phyloP scores from a whole-genome alignment of 2,797 vertebrate species.

The Tympanoctomys barrerae region DNA sequence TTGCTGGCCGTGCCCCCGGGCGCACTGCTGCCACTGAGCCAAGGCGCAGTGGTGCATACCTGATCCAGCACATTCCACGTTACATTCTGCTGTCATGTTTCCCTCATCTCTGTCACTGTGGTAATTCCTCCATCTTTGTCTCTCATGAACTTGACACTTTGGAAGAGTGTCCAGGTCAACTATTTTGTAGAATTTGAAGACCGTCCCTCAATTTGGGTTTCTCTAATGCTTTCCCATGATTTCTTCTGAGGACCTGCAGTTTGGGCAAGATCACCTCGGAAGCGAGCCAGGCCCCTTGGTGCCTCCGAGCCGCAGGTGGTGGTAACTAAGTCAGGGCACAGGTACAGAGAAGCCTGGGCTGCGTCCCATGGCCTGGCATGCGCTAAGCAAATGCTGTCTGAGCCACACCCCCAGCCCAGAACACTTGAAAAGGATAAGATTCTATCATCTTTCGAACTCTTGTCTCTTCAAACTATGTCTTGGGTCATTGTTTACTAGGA shows the following conservation, averaged over 20 bases:
- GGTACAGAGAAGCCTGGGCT: background rate
- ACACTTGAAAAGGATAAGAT: background rate
- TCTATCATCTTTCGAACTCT: background rate
- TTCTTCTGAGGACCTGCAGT: background rate
- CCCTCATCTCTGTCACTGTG: background rate
- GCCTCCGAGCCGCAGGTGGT: background rate
- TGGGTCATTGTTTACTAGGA: background rate
- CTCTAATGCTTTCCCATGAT: background rate
- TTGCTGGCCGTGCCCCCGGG: too few relatives aligned
- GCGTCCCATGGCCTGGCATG: background rate
- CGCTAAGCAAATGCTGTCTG: background rate
- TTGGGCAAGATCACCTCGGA: background rate
- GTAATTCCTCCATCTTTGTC: background rate
- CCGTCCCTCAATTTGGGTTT: background rate
- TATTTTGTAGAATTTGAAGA: constrained; percentile 16
- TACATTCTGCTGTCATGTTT: background rate
- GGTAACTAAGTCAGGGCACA: background rate
- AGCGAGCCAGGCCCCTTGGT: background rate
- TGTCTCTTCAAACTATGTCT: background rate
- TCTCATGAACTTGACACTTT: background rate
- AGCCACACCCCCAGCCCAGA: background rate
- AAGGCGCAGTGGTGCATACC: too few relatives aligned
- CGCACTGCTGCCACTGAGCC: too few relatives aligned
- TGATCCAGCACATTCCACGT: too few relatives aligned
- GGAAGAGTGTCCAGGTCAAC: background rate